These are phyloP conservation scores for Caenorhabditis sp. DNA, from an alignment of 2,888 invertebrate species.

Conservation along the genomic window DNA sequence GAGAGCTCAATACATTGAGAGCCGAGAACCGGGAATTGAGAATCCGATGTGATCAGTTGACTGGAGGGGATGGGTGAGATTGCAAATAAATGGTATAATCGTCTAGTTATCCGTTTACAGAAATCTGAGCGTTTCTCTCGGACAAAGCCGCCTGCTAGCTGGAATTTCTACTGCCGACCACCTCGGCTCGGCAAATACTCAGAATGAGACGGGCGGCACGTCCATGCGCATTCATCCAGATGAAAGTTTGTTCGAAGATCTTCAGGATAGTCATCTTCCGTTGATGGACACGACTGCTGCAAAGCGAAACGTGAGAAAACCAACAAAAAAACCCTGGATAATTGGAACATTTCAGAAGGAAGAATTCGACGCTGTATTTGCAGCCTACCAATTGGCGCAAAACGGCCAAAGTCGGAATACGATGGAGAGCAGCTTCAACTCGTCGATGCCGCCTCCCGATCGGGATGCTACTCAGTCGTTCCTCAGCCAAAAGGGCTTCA, in stretches of 20 bases:
- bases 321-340: neutral
- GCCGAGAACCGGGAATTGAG: conserved; percentile 44
- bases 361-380: conserved; percentile 21
- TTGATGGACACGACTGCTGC: conserved; percentile 34
- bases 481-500: conserved; percentile 35
- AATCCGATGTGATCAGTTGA: conserved; percentile 47
- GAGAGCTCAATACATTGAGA: conserved; percentile 42
- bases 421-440: conserved; percentile 35
- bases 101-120: neutral
- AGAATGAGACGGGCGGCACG: conserved; percentile 10
- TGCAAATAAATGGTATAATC: neutral
- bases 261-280: conserved; percentile 40
- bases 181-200: neutral
- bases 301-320: neutral
- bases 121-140: conserved; percentile 40
- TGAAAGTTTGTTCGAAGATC: neutral
- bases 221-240: conserved; percentile 17
- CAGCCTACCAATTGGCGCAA: conserved; percentile 12
- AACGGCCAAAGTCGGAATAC: no score
- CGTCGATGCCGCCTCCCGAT: conserved; percentile 46
- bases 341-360: conserved; percentile 17
- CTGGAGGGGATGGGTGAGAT: conserved; percentile 34
- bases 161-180: conserved; percentile 35
- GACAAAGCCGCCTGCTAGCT: conserved; percentile 36
- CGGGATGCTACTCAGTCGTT: conserved; percentile 32